phyloP scores from a whole-genome alignment of 1,140 invertebrate species.

The Anoplophora glabripennis region DNA sequence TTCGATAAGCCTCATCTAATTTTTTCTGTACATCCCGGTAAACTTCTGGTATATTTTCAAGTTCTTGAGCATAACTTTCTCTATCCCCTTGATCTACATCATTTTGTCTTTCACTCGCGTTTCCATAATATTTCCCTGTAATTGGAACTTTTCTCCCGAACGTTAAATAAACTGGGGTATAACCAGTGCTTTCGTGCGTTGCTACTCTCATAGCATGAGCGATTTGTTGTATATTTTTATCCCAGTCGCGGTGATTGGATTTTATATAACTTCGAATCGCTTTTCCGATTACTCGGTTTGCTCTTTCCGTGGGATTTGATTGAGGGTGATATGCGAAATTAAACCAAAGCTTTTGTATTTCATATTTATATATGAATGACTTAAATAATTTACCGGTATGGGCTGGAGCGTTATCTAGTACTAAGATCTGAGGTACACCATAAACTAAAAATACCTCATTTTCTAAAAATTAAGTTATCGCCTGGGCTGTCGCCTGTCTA shows the following conservation, averaged over 20 bases:
- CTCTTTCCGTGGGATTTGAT: slow-evolving; percentile 25
- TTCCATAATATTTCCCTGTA: slow-evolving; percentile 2
- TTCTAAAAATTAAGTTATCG: too few species aligned
- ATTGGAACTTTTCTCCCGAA: slow-evolving; percentile 15
- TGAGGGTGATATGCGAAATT: slow-evolving; percentile 20
- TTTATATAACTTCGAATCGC: slow-evolving; percentile 19
- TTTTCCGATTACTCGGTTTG: slow-evolving; percentile 22
- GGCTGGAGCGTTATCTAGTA: slow-evolving; percentile 34
- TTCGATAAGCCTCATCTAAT: background rate
- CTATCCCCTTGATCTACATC: too few species aligned
- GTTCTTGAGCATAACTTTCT: background rate
- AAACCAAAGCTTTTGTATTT: slow-evolving; percentile 22
- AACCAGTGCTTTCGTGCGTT: slow-evolving; percentile 20
- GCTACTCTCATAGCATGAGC: slow-evolving; percentile 9
- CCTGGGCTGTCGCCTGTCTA: too few species aligned
- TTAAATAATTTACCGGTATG: slow-evolving; percentile 29
- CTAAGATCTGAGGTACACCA: too few species aligned
- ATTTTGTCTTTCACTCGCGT: background rate
- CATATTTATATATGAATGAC: slow-evolving; percentile 13
- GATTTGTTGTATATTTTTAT: slow-evolving; percentile 28
- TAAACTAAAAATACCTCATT: too few species aligned
- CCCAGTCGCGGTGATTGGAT: slow-evolving; percentile 21
- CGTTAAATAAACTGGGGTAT: slow-evolving; percentile 12
- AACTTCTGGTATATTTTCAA: background rate
- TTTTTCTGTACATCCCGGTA: background rate